Base-by-base conservation (phyloP, 2,113 vertebrate genomes). In the Poeciliopsis prolifica region DNA sequence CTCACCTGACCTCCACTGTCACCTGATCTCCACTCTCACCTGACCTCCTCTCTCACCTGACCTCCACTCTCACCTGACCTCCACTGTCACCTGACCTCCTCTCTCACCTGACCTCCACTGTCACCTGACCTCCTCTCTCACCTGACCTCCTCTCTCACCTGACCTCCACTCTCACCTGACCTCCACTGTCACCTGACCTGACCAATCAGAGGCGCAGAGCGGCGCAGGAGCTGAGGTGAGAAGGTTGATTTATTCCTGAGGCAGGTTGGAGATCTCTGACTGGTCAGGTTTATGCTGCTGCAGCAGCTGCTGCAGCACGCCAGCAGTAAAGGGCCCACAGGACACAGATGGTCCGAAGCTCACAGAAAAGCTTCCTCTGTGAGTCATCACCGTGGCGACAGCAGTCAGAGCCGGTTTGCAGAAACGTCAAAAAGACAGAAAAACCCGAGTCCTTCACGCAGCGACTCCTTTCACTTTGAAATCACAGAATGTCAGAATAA, bases 341-440 rank as follows among this genome's bases (percentile, higher is more conserved):
- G 61, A 84, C 76, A 71, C 75, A 85, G 80, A 77, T 73, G 82
- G 75, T 83, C 69, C 11, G 17, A n/a, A 0, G 51, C 51, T 30
- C 65, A 74, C 28, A 54, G 44, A 61, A 42, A 78, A 70, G 29
- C 29, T 42, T 76, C 81, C 75, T 64, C 74, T 65, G 58, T 29
- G 63, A 82, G 78, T 71, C 62, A 76, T 63, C 28, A 58, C 37
- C 33, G 77, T 77, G 70, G 61, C 48, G 58, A 17, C 42, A 58
- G 9, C 22, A 74, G 61, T 71, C 76, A 33, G 74, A 28, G 62
- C 63, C 42, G 68, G 58, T 44, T 28, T n/a, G n/a, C 31, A 68
- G n/a, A 68, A n/a, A 4, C 37, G 62, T 66, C 44, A 61, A 70
- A 74, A 11, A 22, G 10, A 42, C 35, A 66, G 33, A 77, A 75